These are phyloP conservation scores for Dascyllus trimaculatus DNA, from an alignment of 2,113 vertebrate species.

Conservation along the genomic window DNA sequence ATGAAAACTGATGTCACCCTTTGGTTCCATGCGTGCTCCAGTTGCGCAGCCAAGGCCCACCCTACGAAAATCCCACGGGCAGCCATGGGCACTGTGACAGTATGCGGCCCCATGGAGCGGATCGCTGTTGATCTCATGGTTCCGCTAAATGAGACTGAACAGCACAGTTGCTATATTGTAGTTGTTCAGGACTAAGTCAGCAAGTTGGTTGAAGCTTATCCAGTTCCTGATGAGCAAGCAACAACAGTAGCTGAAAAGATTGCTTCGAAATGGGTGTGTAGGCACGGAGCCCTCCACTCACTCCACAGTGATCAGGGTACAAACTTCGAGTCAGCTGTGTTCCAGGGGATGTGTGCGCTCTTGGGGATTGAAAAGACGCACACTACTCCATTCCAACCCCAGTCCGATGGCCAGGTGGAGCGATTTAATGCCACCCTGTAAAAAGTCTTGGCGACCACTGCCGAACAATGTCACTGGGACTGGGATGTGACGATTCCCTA, in stretches of 20 bases:
- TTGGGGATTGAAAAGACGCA: conserved; percentile 28
- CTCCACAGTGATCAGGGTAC: neutral
- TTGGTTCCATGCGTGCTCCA: no score
- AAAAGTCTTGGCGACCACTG: conserved; percentile 33
- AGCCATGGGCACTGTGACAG: no score
- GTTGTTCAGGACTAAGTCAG: neutral
- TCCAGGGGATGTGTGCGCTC: conserved; percentile 13
- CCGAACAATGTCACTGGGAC: conserved; percentile 44
- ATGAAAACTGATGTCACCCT: no score
- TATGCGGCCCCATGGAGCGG: no score
- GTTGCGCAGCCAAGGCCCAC: no score
- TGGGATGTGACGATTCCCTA: conserved; percentile 45
- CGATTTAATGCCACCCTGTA: conserved; percentile 46
- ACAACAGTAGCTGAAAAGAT: neutral
- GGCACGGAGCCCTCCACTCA: no score
- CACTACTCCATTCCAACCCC: neutral
- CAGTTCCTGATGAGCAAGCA: neutral
- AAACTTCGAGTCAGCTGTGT: neutral
- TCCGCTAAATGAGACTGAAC: neutral
- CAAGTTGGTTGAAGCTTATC: neutral
- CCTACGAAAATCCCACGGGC: no score
- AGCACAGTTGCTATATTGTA: neutral
- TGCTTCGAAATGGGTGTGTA: neutral
- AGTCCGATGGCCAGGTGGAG: conserved; percentile 25
- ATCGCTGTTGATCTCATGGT: neutral